phyloP scores from a whole-genome alignment of 1,140 invertebrate genomes.

The Myzus persicae region DNA sequence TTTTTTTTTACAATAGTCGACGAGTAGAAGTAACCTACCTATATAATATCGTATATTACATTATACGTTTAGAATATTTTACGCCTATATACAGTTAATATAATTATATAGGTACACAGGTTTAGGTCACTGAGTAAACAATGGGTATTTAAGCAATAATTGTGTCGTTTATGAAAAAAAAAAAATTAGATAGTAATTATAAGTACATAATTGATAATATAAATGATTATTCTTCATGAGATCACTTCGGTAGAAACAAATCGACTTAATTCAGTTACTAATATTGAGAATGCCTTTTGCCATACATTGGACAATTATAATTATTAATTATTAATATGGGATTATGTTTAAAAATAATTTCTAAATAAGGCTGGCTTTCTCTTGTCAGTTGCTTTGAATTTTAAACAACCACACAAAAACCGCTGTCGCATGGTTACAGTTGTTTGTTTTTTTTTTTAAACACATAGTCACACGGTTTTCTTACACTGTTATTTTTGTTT shows the following conservation, averaged over 20 bases:
- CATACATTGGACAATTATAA: not conserved
- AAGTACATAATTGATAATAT: not conserved
- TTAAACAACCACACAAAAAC: no score
- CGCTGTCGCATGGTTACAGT: no score
- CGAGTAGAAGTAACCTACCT: not conserved
- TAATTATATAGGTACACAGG: not conserved
- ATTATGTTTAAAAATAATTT: not conserved
- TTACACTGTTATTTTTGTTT: no score
- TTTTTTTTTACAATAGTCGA: not conserved
- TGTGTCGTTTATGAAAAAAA: not conserved
- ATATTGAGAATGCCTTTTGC: not conserved
- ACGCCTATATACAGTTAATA: not conserved
- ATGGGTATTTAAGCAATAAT: not conserved
- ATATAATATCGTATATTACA: not conserved
- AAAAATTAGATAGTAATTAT: not conserved
- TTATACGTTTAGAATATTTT: not conserved
- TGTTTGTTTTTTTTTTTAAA: no score
- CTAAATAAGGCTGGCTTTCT: not conserved
- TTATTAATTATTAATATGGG: not conserved
- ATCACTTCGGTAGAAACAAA: not conserved
- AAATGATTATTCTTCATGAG: not conserved
- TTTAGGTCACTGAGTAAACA: not conserved
- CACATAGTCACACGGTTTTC: no score
- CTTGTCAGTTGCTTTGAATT: no score
- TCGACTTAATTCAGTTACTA: not conserved